Conservation (phyloP, 2,113 vertebrate genomes). For the Marmota flaviventris region DNA sequence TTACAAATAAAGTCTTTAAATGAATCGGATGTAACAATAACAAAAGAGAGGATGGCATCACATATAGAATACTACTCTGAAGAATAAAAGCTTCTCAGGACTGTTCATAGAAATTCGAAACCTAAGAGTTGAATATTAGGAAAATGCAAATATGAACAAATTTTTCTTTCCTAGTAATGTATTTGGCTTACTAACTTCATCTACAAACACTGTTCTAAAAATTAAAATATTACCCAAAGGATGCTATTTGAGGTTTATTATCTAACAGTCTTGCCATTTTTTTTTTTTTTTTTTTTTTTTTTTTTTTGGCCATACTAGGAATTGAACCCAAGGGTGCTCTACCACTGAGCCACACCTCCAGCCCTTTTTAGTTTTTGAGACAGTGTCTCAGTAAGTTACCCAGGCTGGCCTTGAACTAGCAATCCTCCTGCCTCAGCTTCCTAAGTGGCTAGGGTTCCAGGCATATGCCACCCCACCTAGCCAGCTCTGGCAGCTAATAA, state of each 20-base stretch:
- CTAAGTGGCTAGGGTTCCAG: too few relatives aligned
- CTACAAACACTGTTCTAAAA: background rate
- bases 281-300: too few relatives aligned
- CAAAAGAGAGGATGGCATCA: background rate
- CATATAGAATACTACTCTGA: background rate
- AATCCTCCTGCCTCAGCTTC: too few relatives aligned
- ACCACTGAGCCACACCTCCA: too few relatives aligned
- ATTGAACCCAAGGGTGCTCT: too few relatives aligned
- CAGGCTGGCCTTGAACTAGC: too few relatives aligned
- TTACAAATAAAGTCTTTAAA: background rate
- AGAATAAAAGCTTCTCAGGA: background rate
- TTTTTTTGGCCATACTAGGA: too few relatives aligned
- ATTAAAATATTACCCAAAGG: background rate
- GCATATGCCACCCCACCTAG: too few relatives aligned
- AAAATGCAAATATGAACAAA: background rate
- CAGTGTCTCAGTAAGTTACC: too few relatives aligned
- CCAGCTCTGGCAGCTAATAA: background rate
- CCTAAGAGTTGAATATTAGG: background rate
- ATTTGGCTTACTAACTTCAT: background rate
- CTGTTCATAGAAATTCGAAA: background rate
- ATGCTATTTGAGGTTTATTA: background rate
- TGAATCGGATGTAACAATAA: background rate
- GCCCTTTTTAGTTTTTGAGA: too few relatives aligned
- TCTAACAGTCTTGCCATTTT: background rate
- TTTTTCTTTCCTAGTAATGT: background rate